Base-by-base conservation (phyloP, 2,888 invertebrate species). In the Pocota personata region DNA sequence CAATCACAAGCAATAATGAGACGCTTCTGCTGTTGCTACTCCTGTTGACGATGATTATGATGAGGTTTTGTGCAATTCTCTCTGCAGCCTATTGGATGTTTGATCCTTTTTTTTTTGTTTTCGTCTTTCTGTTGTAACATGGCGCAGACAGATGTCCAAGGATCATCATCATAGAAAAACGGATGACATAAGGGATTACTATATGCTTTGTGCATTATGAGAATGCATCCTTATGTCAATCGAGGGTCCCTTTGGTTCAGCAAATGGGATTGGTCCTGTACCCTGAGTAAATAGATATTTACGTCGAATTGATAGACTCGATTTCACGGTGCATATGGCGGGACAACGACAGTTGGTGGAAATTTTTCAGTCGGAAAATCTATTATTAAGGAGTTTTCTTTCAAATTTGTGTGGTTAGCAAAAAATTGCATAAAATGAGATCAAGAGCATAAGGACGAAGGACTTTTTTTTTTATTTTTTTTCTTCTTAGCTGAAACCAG, bases 101-200 rank as follows among this genome's bases (percentile, higher is more conserved):
- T 67, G 75, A 72, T 78, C 72, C 60, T 66, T 73, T 16, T 21
- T 46, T 66, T 73, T 16, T 21, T 46, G 37, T 66, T 16, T 50
- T 52, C 37, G 43, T 66, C 4, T 43, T 27, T 46, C 27, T 19
- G 52, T 46, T 67, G 71, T 55, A 82, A 86, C 40, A 82, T 86
- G 86, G 82, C 80, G 80, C 76, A 82, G 86, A 82, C 86, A 86
- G 82, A 82, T 86, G 86, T 86, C 86, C 80, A 80, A 76, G 58
- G 78, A 83, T 78, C 82, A 83, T 60, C 66, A 16, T 82, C 76
- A 57, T 66, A 78, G 37, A 52, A 64, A n/a, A 43, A 57, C 43
- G 48, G 79, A 86, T 86, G 84, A 86, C 84, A 80, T 76, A 80
- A 76, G 76, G 82, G 86, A 86, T 82, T 78, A 78, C 8, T 43